Base-by-base conservation (phyloP, 2,797 vertebrate genomes). In the Scarus forsteni region DNA sequence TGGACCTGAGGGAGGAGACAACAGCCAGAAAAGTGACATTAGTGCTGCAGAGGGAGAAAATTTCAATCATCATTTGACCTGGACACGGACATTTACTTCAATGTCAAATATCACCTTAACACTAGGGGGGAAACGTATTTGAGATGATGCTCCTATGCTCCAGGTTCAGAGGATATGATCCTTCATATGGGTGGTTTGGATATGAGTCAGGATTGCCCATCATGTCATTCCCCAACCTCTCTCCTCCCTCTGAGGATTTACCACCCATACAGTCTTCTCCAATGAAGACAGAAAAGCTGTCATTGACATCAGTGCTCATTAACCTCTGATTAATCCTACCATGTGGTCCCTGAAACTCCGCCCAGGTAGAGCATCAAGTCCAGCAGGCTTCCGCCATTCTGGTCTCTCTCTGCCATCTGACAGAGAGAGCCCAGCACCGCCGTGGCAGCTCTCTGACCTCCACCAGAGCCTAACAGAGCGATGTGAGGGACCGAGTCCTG, bases 261-360 rank as follows among this genome's bases (percentile, higher is more conserved):
- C 27, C 27, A 27, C 27, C 4, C 27, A 27, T 27, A 4, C 27
- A 27, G 27, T 27, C 27, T 27, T 27, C 27, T 27, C 27, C 27
- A 27, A 27, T 27, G 27, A 27, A 27, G 27, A 27, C 38, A 39
- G 38, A 39, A 39, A 39, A 45, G 44, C 8, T 48, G 45, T 48
- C 9, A 2, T 8, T 51, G 12, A 44, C 13, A 44, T 3, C 18
- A 19, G 27, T 13, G 7, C 9, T 35, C 10, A 6, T 12, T 3
- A 43, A 63, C 42, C 8, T 14, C 3, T 15, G 13, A 5, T 42
- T 16, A 2, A 11, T 48, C 8, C 76, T 81, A 91, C 90, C 91
- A 90, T 7, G 90, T 89, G 1, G 91, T 88, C 0, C 90, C 90
- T 46, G 91, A 91, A 15, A 91, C 88, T 55, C 79, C 85, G 44